Evolutionary conservation across 2,888 invertebrate genomes (phyloP), one percentile per base, ranked within the genome.

Genomic region (Spilarctia lutea): DNA sequence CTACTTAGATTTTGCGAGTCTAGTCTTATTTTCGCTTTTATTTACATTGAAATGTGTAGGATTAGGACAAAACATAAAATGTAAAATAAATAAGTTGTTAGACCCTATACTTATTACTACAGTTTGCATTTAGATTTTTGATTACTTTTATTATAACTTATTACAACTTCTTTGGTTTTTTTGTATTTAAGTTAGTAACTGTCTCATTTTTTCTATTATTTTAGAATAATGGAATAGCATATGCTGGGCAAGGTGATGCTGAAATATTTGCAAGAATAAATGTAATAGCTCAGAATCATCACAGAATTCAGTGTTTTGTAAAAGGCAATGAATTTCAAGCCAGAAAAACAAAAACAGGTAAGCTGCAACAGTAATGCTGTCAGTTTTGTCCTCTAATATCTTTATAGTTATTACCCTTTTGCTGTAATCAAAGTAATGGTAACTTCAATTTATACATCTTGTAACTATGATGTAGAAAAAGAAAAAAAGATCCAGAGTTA

Each of bases 171-270:
- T n/a, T n/a, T n/a, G n/a, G n/a, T n/a, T n/a, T n/a, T n/a, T n/a
- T n/a, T n/a, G n/a, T n/a, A 33, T 56, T 39, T 18, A 10, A 39
- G 24, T n/a, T 56, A 11, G 13, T 27, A 30, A 20, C 7, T 27
- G 3, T 66, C n/a, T 24, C n/a, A 66, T 7, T 16, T 4, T 8
- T 27, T 67, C 65, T n/a, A 24, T n/a, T n/a, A 39, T 48, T 85
- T 80, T 83, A 94, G 90, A 86, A 86, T 70, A 94, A 94, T 81
- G 84, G 96, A 68, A 90, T 94, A 68, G 92, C 95, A 73, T 97
- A 96, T 87, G 91, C 97, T 27, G 96, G 98, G 91, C 97, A 97
- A 72, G 97, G 97, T 24, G 98, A 98, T 92, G 93, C 93, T 79
- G 96, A 95, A 79, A 91, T 97, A 73, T 96, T 96, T 79, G 91